Evolutionary conservation across 2,113 vertebrate genomes (phyloP).

Genomic region (Gallinago undulata): DNA sequence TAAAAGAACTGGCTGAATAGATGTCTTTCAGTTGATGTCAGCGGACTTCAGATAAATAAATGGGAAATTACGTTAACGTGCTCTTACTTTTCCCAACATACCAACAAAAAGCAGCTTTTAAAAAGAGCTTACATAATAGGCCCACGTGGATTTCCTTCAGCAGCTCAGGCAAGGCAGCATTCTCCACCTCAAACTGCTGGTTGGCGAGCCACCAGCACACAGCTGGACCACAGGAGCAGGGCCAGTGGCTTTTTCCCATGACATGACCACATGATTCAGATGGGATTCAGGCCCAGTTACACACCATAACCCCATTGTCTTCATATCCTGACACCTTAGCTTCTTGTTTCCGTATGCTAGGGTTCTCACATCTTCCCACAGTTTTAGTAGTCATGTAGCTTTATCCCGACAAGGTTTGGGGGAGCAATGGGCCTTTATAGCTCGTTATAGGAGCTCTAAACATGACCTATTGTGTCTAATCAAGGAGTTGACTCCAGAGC

Average conservation of each 20-base stretch:
- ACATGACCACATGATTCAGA: rapidly evolving
- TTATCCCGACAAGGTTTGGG: background rate
- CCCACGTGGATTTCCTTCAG: constrained; percentile 31
- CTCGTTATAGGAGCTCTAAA: background rate
- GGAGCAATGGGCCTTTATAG: background rate
- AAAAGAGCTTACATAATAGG: constrained; percentile 60
- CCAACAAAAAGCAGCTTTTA: constrained; percentile 38
- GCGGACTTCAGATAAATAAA: constrained; percentile 41
- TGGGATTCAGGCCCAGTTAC: background rate
- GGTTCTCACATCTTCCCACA: background rate
- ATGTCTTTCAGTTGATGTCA: constrained; percentile 30
- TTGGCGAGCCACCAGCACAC: background rate
- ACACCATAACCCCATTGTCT: background rate
- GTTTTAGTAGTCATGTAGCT: rapidly evolving
- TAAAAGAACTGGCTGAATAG: constrained; percentile 1
- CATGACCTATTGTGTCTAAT: background rate
- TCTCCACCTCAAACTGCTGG: background rate
- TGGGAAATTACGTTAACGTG: background rate
- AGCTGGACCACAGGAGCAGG: background rate
- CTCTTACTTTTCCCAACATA: constrained; percentile 38
- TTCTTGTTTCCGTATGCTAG: background rate
- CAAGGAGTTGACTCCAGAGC: background rate
- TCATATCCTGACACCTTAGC: background rate
- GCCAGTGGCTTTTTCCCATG: background rate
- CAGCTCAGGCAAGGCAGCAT: background rate